Base-by-base conservation (phyloP, 2,113 vertebrate genomes). In the Boleophthalmus pectinirostris region DNA sequence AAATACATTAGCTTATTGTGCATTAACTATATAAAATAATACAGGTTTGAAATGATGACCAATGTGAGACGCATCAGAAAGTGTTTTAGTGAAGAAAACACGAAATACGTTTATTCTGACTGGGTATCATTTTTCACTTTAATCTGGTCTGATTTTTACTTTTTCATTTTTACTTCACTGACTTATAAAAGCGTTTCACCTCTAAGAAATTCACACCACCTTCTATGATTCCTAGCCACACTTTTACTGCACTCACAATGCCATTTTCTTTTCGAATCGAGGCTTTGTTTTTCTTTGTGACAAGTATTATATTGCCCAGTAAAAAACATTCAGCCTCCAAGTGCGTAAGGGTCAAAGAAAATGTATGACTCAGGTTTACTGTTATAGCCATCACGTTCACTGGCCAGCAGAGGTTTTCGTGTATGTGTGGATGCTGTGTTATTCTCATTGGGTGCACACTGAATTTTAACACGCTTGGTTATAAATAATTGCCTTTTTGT, bases 401-500 rank as follows among this genome's bases (percentile, higher is more conserved):
- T 38, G 45, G 24, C 51, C 64, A 68, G n/a, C 66, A 58, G 49
- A 70, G 29, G 45, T 4, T 20, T 75, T 23, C 18, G 58, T 38
- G 73, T 58, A 65, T 69, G 73, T 69, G 77, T 66, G 75, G 73
- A 66, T 73, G 71, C 70, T 61, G 33, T 70, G 73, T 66, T 35
- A 25, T 81, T 70, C 69, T 51, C 49, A 20, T 51, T 24, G 9
- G 73, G 56, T 67, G 33, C 66, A 74, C 73, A 73, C 66, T 56
- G 66, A 79, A 84, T 83, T 83, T 84, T 21, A 33, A 74, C 74
- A 63, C 56, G 13, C 68, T 60, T 64, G 70, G 85, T 88, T 91
- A 90, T 88, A 91, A 92, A 92, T 92, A 92, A 91, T 82, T 91
- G 88, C 68, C 81, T 84, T 84, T 90, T 78, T 88, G 88, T 80